A percentile compares a stretch with the other conserved stretches of the same genome.
These are phyloP conservation scores for Rhinichthys klamathensis DNA, from an alignment of 2,113 vertebrate species.

Conservation along the genomic window DNA sequence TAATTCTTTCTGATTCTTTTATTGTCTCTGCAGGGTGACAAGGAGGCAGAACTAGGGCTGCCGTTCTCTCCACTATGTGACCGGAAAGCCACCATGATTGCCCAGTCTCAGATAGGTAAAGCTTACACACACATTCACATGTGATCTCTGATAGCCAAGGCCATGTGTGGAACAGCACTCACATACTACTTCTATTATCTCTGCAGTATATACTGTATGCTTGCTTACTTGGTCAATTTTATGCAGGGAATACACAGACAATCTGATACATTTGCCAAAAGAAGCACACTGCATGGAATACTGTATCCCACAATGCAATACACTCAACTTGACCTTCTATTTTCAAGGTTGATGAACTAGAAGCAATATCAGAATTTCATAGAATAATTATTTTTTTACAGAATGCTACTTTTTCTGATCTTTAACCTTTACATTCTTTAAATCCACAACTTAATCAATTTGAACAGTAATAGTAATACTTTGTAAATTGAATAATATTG, in stretches of 20 bases:
- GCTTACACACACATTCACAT: neutral
- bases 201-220: neutral
- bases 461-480: neutral
- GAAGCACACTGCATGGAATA: neutral
- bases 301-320: neutral
- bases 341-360: neutral
- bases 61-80: slow-evolving; percentile 97
- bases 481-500: neutral
- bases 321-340: neutral
- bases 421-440: no score
- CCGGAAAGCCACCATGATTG: slow-evolving; percentile 94
- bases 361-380: neutral
- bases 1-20: slow-evolving; percentile 34
- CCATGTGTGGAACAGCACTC: neutral
- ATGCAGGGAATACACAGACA: neutral
- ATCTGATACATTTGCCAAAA: neutral
- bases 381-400: neutral
- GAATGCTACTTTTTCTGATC: neutral
- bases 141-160: neutral
- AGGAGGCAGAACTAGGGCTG: slow-evolving; percentile 91
- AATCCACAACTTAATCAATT: neutral
- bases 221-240: neutral
- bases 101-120: slow-evolving; percentile 96
- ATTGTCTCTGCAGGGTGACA: slow-evolving; percentile 86
- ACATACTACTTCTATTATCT: neutral